phyloP scores from a whole-genome alignment of 2,797 vertebrate species.

The Crenichthys baileyi region DNA sequence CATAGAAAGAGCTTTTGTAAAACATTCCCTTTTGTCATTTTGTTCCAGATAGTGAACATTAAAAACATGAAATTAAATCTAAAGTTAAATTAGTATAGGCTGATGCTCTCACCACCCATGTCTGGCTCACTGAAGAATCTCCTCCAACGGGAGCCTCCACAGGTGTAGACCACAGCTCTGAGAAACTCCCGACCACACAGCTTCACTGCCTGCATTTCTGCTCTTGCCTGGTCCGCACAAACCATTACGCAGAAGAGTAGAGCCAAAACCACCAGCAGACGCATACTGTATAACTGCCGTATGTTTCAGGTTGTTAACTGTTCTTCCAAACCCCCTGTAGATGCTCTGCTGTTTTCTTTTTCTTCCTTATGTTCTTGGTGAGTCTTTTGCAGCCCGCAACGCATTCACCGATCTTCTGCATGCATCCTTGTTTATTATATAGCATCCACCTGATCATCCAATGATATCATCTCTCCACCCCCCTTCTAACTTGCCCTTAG shows the following conservation, averaged over 20 bases:
- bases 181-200: conserved; percentile 84
- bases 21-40: background rate
- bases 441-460: conserved; percentile 43
- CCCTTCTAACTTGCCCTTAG: conserved; percentile 13
- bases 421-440: conserved; percentile 61
- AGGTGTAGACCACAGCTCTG: conserved; percentile 84
- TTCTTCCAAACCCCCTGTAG: conserved; percentile 9
- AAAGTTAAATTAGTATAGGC: background rate
- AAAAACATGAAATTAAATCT: background rate
- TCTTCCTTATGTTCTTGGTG: conserved; percentile 2
- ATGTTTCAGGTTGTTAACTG: background rate
- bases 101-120: conserved; percentile 69
- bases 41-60: background rate
- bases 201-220: conserved; percentile 76
- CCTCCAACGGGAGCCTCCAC: conserved; percentile 86
- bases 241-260: conserved; percentile 72
- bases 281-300: conserved; percentile 63
- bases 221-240: conserved; percentile 52
- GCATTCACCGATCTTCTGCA: conserved; percentile 20
- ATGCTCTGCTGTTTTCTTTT: conserved; percentile 3
- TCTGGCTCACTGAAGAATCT: conserved; percentile 70
- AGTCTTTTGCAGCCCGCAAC: conserved; percentile 18
- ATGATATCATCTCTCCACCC: conserved; percentile 37
- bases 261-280: conserved; percentile 56
- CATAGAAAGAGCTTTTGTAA: background rate